phyloP scores from a whole-genome alignment of 2,888 invertebrate genomes.

The Drymonia ruficornis region DNA sequence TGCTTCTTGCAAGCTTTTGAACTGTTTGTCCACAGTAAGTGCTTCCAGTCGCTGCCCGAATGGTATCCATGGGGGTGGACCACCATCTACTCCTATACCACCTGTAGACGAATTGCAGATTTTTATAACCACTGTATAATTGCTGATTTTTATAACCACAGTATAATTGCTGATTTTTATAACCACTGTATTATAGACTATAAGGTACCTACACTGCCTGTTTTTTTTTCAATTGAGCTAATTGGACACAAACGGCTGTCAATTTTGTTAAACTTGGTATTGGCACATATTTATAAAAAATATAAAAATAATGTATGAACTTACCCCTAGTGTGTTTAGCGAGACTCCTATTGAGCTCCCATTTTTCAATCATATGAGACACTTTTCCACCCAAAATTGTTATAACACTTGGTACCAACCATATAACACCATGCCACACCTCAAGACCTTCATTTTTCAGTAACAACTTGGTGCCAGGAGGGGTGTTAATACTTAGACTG shows the following conservation, averaged over 20 bases:
- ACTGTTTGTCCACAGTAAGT: constrained; percentile 86
- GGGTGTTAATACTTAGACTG: constrained; percentile 90
- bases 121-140: too few relatives aligned
- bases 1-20: constrained; percentile 87
- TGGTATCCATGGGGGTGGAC: constrained; percentile 96
- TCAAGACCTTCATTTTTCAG: constrained; percentile 73
- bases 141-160: too few relatives aligned
- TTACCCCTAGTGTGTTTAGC: constrained; percentile 86
- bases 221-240: too few relatives aligned
- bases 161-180: too few relatives aligned
- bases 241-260: too few relatives aligned
- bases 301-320: constrained; percentile 38
- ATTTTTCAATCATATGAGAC: constrained; percentile 92
- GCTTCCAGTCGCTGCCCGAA: constrained; percentile 92
- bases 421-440: constrained; percentile 89
- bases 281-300: too few relatives aligned
- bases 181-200: too few relatives aligned
- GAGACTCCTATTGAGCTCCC: constrained; percentile 90
- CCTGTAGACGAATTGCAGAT: constrained; percentile 48
- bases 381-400: constrained; percentile 94
- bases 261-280: too few relatives aligned
- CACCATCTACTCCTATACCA: constrained; percentile 88
- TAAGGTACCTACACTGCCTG: too few relatives aligned
- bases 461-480: constrained; percentile 94
- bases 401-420: constrained; percentile 88